Evolutionary conservation across 2,888 invertebrate genomes (phyloP).

Genomic region (Lasioglossum marginatum): DNA sequence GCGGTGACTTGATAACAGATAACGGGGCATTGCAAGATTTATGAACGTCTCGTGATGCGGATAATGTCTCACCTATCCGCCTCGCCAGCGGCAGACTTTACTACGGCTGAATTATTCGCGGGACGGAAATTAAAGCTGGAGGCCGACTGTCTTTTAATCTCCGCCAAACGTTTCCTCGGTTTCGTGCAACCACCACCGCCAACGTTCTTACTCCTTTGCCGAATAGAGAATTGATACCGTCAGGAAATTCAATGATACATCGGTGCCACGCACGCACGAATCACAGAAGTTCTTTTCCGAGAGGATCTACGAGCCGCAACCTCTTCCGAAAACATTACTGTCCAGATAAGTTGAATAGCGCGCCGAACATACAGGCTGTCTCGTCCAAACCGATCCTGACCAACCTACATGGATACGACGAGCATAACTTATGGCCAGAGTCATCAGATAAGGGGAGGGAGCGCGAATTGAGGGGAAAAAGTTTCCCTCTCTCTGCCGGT

Average conservation of each 20-base stretch:
- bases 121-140: slow-evolving; percentile 65
- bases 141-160: slow-evolving; percentile 66
- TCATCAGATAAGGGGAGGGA: no score
- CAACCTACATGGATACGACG: not conserved
- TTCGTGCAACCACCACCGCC: slow-evolving; percentile 11
- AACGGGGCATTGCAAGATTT: slow-evolving; percentile 73
- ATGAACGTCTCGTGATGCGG: slow-evolving; percentile 69
- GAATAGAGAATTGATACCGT: slow-evolving; percentile 43
- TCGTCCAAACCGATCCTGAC: not conserved
- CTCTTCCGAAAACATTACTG: not conserved
- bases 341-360: not conserved
- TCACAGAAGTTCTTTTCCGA: slow-evolving; percentile 22
- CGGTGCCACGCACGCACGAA: slow-evolving; percentile 41
- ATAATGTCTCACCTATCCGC: slow-evolving; percentile 50
- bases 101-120: slow-evolving; percentile 63
- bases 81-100: slow-evolving; percentile 12
- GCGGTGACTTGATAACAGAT: slow-evolving; percentile 76
- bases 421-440: not conserved
- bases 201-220: slow-evolving; percentile 7
- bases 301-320: not conserved
- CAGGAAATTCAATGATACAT: slow-evolving; percentile 56
- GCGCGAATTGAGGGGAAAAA: no score
- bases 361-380: not conserved
- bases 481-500: no score
- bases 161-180: slow-evolving; percentile 42